Conservation (phyloP, 2,888 invertebrate species). For the Merodon equestris region DNA sequence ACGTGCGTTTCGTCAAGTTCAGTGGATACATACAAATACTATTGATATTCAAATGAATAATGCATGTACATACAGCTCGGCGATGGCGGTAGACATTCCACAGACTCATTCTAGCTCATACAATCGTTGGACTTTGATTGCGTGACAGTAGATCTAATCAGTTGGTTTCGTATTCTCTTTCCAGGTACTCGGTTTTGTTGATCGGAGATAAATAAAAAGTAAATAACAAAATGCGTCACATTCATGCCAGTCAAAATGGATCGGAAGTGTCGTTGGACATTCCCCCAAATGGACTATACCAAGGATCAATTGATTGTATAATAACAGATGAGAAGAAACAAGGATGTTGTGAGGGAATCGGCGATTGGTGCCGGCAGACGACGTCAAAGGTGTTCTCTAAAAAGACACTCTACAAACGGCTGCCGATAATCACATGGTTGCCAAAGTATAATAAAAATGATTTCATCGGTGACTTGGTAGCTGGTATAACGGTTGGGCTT, state of each 20-base stretch:
- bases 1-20: constrained; percentile 59
- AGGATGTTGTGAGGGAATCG: constrained; percentile 72
- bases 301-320: constrained; percentile 77
- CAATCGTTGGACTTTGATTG: constrained; percentile 36
- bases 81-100: constrained; percentile 15
- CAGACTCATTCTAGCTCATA: constrained; percentile 25
- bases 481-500: constrained; percentile 92
- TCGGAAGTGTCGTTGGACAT: constrained; percentile 76
- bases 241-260: constrained; percentile 68
- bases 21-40: constrained; percentile 60
- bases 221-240: constrained; percentile 55
- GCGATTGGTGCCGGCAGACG: constrained; percentile 74
- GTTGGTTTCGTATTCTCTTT: constrained; percentile 29
- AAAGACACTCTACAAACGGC: constrained; percentile 86
- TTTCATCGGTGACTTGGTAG: constrained; percentile 92
- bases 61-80: too few relatives aligned
- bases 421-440: constrained; percentile 89
- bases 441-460: constrained; percentile 87
- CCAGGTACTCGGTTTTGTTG: not conserved
- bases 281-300: constrained; percentile 76
- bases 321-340: constrained; percentile 79
- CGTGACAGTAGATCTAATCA: constrained; percentile 46
- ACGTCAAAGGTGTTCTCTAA: constrained; percentile 82
- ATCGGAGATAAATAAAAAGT: constrained; percentile 22
- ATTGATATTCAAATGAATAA: too few relatives aligned